These are phyloP conservation scores for Chelon labrosus DNA, from an alignment of 2,797 vertebrate genomes.

Conservation along the genomic window DNA sequence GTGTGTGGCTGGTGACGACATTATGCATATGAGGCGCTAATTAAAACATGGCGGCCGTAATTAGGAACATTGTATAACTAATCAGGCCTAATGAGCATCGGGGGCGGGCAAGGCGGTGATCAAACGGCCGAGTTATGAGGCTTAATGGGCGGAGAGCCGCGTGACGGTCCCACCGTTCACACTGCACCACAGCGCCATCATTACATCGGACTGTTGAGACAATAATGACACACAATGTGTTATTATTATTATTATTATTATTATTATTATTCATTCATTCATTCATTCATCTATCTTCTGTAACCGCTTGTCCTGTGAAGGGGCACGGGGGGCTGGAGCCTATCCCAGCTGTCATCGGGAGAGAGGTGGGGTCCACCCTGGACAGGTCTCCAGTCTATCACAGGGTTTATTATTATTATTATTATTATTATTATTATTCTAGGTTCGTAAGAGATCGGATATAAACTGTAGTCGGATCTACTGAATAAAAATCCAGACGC, in stretches of 20 bases:
- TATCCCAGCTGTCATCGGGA: no score
- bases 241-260: background rate
- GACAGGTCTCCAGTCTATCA: no score
- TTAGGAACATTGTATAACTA: conserved; percentile 84
- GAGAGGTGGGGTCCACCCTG: no score
- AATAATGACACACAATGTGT: conserved; percentile 1
- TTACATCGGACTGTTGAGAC: background rate
- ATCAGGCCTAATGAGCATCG: conserved; percentile 80
- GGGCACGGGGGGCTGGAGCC: no score
- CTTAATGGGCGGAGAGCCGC: conserved; percentile 62
- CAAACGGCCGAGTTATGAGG: conserved; percentile 74
- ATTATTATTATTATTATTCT: conserved; percentile 1
- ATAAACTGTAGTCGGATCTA: conserved; percentile 26
- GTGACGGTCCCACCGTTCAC: conserved; percentile 10
- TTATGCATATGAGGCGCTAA: conserved; percentile 74
- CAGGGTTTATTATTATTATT: background rate
- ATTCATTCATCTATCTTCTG: no score
- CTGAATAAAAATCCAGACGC: conserved; percentile 42
- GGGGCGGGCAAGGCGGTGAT: conserved; percentile 74
- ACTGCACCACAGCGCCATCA: background rate
- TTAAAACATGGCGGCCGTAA: conserved; percentile 83
- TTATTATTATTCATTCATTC: background rate
- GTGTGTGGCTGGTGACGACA: conserved; percentile 10
- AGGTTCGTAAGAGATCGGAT: background rate
- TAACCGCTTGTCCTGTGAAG: no score